Base-by-base conservation (phyloP, 2,113 vertebrate genomes). In the Lathamus discolor region DNA sequence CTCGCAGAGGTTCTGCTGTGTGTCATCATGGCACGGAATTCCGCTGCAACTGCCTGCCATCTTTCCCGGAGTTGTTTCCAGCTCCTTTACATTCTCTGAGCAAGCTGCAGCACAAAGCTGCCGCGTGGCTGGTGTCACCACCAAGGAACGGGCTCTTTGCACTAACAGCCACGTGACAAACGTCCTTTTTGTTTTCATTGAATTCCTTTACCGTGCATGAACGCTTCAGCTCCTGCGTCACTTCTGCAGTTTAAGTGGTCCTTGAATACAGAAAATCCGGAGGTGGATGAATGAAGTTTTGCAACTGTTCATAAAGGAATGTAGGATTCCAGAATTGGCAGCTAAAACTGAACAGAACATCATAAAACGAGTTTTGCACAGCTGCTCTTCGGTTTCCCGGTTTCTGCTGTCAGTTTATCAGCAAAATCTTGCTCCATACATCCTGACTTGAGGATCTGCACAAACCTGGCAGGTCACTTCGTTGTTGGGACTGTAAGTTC, bases 381-480 rank as follows among this genome's bases (percentile, higher is more conserved):
- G 93, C 66, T 90, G 67, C 61, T 96, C 75, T 86, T 81, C 2
- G 41, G 8, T 67, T 64, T 78, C 80, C 64, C 41, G 49, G 3
- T 49, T 86, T 88, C 54, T 75, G 73, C 28, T 44, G 6, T 57
- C 61, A 59, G 64, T 87, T 96, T 91, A 96, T 75, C 68, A 91
- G 92, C 98, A 98, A 63, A 95, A 91, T 90, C 86, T 98, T 62
- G 98, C 98, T 97, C 98, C 96, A 0, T 98, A 98, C 39, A 20
- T 14, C 33, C 57, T 82, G 77, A 64, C 69, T 57, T 6, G 67
- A 63, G 94, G 41, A 11, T 81, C 88, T 27, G 67, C 5, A 64
- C 98, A 98, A 31, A 43, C 46, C 93, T 78, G 74, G 91, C 98
- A 98, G 28, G 76, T 95, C 86, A 97, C 92, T 13, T 91, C 81